Evolutionary conservation across 2,113 vertebrate genomes (phyloP).

Genomic region (Nothobranchius furzeri): DNA sequence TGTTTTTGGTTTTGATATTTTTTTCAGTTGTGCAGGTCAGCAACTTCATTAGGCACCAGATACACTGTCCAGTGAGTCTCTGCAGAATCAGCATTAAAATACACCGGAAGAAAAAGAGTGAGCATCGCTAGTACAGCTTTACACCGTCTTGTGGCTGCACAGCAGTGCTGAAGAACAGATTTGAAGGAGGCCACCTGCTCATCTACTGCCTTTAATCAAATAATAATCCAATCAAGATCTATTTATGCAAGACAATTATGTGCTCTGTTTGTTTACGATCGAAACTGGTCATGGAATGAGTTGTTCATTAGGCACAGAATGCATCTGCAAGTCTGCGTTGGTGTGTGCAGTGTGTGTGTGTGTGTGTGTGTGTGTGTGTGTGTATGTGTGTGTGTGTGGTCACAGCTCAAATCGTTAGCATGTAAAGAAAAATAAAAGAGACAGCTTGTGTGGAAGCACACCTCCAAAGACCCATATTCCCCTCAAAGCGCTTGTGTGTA

Average conservation of each 20-base stretch:
- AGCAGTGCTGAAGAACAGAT: constrained; percentile 39
- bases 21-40: constrained; percentile 5
- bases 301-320: constrained; percentile 69
- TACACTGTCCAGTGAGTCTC: constrained; percentile 6
- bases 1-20: too few relatives aligned
- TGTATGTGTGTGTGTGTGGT: not conserved
- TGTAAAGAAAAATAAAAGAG: not conserved
- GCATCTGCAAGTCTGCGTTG: constrained; percentile 35
- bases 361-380: not conserved
- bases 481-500: constrained; percentile 8
- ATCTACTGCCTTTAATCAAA: constrained; percentile 76
- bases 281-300: constrained; percentile 67
- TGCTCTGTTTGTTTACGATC: constrained; percentile 74
- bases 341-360: not conserved
- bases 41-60: constrained; percentile 9
- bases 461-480: not conserved
- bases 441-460: not conserved
- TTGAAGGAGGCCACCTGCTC: constrained; percentile 73
- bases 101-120: constrained; percentile 7
- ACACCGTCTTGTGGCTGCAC: constrained; percentile 54
- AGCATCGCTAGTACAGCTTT: not conserved
- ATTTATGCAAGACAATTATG: constrained; percentile 73
- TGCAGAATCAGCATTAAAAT: not conserved
- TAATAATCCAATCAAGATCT: constrained; percentile 78
- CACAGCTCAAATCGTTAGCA: not conserved